Base-by-base conservation (phyloP, 2,797 vertebrate species). In the Fistularia commersonii region DNA sequence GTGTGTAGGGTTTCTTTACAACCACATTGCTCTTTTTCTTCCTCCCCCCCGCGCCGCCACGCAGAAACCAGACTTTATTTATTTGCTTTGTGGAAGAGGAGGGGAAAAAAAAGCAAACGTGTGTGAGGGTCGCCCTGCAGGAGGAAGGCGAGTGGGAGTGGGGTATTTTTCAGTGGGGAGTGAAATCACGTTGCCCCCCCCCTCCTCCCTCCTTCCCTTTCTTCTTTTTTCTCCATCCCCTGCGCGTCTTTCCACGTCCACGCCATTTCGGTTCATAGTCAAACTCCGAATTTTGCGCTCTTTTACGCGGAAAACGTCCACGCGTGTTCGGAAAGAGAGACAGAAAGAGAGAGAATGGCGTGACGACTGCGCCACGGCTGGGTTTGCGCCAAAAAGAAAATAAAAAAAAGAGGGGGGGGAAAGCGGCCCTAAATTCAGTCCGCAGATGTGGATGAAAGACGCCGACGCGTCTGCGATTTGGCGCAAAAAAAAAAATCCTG, bases 401-500 rank as follows among this genome's bases (percentile, higher is more conserved):
- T n/a, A n/a, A n/a, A n/a, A n/a, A n/a, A n/a, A n/a, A n/a, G n/a
- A n/a, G n/a, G n/a, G n/a, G n/a, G n/a, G n/a, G n/a, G n/a, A n/a
- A n/a, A n/a, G n/a, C 67, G 12, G 68, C 40, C 66, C 47, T 62
- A 69, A 62, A 86, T 65, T 57, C 57, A 72, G 61, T 69, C 59
- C 47, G 74, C 84, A 86, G 82, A 84, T 87, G 81, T 81, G 57
- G 41, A 65, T 49, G 43, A 56, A 36, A 46, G 42, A 8, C n/a
- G 41, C 34, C 32, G n/a, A n/a, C n/a, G n/a, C n/a, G n/a, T n/a
- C n/a, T n/a, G n/a, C n/a, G n/a, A 59, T 15, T 2, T 9, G 14
- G 23, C 14, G 11, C 3, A 66, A 45, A 44, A 8, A 12, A 23
- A 44, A n/a, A n/a, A n/a, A n/a, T n/a, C n/a, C n/a, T n/a, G n/a